Conservation (phyloP, 53 echinoderm and acorn worm genomes). For the Glandiceps talaboti region DNA sequence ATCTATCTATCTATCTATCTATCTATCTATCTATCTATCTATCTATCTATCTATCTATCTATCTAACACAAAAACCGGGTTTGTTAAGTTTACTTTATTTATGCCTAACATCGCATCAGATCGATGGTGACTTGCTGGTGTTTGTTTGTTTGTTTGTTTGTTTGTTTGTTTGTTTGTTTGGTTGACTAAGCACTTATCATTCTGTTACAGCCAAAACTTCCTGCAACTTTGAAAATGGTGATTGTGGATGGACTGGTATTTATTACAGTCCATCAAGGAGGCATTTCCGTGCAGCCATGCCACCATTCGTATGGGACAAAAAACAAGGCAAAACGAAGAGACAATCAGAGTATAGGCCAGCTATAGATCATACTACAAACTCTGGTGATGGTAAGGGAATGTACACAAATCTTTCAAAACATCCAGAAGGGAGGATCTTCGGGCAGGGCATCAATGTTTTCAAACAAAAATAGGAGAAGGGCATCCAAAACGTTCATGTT, state of each 20-base stretch:
- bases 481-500: no score
- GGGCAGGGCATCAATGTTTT: no score
- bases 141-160: neutral
- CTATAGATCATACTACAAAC: conserved; percentile 34
- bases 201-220: conserved; percentile 19
- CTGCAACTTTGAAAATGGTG: conserved; percentile 46
- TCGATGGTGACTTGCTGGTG: no score
- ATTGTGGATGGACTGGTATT: neutral
- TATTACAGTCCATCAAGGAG: neutral
- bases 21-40: no score
- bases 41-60: no score
- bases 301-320: neutral
- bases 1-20: no score
- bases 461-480: no score
- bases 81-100: no score
- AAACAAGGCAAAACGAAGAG: conserved; percentile 5
- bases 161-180: neutral
- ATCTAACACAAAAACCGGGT: no score
- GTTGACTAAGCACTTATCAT: neutral
- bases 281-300: neutral
- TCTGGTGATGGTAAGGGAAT: conserved; percentile 41
- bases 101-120: no score
- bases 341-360: conserved; percentile 38
- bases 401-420: no score
- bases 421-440: no score